Percentiles rank a stretch among this genome's conserved stretches.
Evolutionary conservation across 2,888 invertebrate species (phyloP).

Genomic region (Meghimatium bilineatum): DNA sequence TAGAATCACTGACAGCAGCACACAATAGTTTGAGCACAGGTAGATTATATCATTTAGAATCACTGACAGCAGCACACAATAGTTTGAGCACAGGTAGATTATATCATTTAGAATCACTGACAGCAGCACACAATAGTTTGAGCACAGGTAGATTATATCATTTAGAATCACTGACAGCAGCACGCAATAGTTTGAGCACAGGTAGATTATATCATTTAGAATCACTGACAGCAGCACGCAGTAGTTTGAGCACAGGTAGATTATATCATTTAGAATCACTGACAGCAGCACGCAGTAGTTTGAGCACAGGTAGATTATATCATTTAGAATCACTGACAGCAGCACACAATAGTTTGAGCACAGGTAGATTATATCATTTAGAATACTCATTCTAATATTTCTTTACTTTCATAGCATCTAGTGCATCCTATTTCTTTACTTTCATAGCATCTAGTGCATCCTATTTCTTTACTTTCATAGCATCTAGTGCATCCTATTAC

Average conservation of each 20-base stretch:
- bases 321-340: conserved; percentile 56
- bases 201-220: too few species aligned
- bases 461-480: too few species aligned
- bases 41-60: too few species aligned
- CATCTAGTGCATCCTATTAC: too few species aligned
- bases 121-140: conserved; percentile 55
- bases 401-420: too few species aligned
- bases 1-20: conserved; percentile 56
- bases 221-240: conserved; percentile 58
- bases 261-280: too few species aligned
- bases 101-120: conserved; percentile 57
- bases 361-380: too few species aligned
- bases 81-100: conserved; percentile 22
- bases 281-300: conserved; percentile 57
- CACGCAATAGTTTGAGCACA: conserved; percentile 51
- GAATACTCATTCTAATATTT: not conserved
- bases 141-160: not conserved
- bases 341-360: conserved; percentile 53
- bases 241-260: conserved; percentile 31
- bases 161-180: conserved; percentile 56
- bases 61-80: conserved; percentile 58
- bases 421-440: too few species aligned
- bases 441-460: too few species aligned
- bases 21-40: conserved; percentile 50
- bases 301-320: not conserved